Base-by-base conservation (phyloP, 2,113 vertebrate genomes). In the Crotalus tigris region DNA sequence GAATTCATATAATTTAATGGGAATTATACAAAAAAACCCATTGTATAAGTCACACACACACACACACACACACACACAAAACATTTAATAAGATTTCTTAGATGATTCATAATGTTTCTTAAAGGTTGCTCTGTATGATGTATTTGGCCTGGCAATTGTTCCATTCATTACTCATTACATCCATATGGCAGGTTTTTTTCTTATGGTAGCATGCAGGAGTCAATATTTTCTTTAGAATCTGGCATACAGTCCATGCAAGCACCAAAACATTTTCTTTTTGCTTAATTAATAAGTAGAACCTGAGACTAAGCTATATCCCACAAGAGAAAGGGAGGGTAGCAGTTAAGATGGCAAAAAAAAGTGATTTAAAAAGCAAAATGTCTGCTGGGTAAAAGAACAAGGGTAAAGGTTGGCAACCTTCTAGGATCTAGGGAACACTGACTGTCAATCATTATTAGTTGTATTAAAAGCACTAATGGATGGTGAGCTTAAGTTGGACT, bases 1-100 rank as follows among this genome's bases (percentile, higher is more conserved):
- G 95, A 95, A 33, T 51, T 94, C 95, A n/a, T 93, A 91, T 94
- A 0, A n/a, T 87, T 94, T 96, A 95, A 95, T 49, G 93, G 61
- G 1, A 93, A 87, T 93, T 58, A n/a, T 91, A 0, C 92, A 57
- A 15, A 81, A 94, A 93, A 87, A 58, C 5, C 2, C 91, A 86
- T 90, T 93, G 29, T 1, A 23, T 59, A 55, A 88, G 94, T 59
- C 64, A 90, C 6, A 17, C 29, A n/a, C 61, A 39, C 39, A 12
- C n/a, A n/a, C n/a, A n/a, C 33, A 33, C 33, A 69, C 53, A 12
- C 57, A 58, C 6, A 58, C 57, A 23, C 12, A n/a, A 12, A n/a
- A 69, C 85, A 64, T 21, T 91, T 26, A 39, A 33, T 29, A 33
- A n/a, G 23, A 89, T 11, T 11, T 46, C 93, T 6, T 64, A 53